These are phyloP conservation scores for Lithobates pipiens DNA, from an alignment of 2,797 vertebrate genomes.

Conservation along the genomic window DNA sequence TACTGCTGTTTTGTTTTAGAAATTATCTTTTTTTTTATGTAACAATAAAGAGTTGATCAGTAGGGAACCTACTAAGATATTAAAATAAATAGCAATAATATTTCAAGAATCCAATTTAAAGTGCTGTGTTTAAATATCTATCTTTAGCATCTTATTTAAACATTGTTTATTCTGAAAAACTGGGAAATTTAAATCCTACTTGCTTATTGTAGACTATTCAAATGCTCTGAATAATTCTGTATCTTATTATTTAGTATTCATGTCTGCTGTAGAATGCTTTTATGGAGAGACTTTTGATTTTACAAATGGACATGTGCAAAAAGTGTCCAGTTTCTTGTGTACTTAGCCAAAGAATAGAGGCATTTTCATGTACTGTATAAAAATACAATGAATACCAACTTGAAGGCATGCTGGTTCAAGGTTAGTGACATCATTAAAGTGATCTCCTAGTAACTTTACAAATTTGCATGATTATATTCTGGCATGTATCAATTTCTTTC, in stretches of 20 bases:
- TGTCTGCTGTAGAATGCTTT: neutral
- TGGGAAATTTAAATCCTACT: neutral
- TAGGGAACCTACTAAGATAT: constrained; percentile 39
- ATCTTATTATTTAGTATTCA: neutral
- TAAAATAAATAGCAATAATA: constrained; percentile 50
- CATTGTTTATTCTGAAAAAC: constrained; percentile 1
- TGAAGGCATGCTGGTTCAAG: too few relatives aligned
- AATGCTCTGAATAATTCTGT: neutral
- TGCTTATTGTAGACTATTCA: too few relatives aligned
- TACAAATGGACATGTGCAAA: too few relatives aligned
- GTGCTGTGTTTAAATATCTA: constrained; percentile 7
- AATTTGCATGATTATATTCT: neutral
- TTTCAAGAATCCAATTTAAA: constrained; percentile 37
- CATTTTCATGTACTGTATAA: too few relatives aligned
- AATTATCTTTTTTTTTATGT: neutral
- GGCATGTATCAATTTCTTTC: too few relatives aligned
- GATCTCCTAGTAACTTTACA: too few relatives aligned
- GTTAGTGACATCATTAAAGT: too few relatives aligned
- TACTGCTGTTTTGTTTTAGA: too few relatives aligned
- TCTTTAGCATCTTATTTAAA: constrained; percentile 19
- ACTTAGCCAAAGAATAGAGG: too few relatives aligned
- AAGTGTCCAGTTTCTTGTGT: neutral
- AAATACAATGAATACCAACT: too few relatives aligned
- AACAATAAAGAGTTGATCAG: constrained; percentile 16
- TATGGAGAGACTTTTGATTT: too few relatives aligned